Percentiles rank a stretch among this genome's conserved stretches.
phyloP scores from a whole-genome alignment of 1,140 invertebrate genomes.

The Nomia melanderi region DNA sequence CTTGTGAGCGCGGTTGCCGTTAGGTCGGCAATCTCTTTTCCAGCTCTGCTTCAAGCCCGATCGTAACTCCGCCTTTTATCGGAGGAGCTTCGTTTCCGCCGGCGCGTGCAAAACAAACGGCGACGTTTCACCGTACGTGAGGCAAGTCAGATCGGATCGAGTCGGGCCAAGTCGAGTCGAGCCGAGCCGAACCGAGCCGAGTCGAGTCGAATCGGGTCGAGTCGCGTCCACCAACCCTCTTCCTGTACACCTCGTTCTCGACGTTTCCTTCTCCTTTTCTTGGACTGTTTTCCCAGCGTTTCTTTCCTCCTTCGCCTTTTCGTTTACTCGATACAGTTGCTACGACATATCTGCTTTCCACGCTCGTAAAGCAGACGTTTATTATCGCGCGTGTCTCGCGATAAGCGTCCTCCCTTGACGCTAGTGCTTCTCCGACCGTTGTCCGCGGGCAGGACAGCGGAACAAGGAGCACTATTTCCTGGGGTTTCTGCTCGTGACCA shows the following conservation, averaged over 20 bases:
- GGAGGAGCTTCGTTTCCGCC: slow-evolving; percentile 67
- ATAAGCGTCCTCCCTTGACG: slow-evolving; percentile 61
- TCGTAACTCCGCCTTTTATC: slow-evolving; percentile 68
- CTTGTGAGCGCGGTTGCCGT: slow-evolving; percentile 39
- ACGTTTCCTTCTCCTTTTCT: neutral
- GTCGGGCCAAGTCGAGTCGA: neutral
- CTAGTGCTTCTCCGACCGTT: slow-evolving; percentile 28
- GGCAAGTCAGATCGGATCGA: neutral
- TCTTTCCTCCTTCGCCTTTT: slow-evolving; percentile 25
- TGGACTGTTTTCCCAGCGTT: neutral
- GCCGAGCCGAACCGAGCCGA: neutral
- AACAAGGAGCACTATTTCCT: slow-evolving; percentile 21
- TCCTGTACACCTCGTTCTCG: neutral
- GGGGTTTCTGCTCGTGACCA: slow-evolving; percentile 26
- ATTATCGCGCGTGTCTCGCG: slow-evolving; percentile 68
- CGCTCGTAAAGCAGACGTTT: slow-evolving; percentile 71
- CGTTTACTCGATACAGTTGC: slow-evolving; percentile 28
- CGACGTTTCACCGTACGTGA: slow-evolving; percentile 31
- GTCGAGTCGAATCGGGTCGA: slow-evolving; percentile 1
- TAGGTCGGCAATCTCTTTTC: slow-evolving; percentile 60
- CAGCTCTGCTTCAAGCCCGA: slow-evolving; percentile 45
- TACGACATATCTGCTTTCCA: slow-evolving; percentile 52
- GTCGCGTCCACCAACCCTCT: slow-evolving; percentile 35
- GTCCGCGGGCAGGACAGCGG: slow-evolving; percentile 11
- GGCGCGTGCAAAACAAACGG: slow-evolving; percentile 68